A percentile compares a stretch with the other conserved stretches of the same genome.
phyloP scores from a whole-genome alignment of 2,888 invertebrate species.

The Cerceris rybyensis region DNA sequence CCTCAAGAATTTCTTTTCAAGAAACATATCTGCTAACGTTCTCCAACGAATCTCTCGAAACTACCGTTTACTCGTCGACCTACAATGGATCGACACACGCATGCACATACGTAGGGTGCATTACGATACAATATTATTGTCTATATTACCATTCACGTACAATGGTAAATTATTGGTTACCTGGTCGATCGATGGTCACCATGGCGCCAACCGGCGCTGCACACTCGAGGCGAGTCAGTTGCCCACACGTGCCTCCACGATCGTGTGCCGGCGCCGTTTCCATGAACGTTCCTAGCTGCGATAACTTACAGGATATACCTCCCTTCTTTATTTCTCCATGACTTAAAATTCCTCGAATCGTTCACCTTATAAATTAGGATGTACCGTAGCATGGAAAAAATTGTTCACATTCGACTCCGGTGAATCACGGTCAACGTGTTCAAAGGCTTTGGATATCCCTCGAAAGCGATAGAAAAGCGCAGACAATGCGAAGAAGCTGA shows the following conservation, averaged over 20 bases:
- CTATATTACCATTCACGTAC: slow-evolving; percentile 55
- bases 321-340: neutral
- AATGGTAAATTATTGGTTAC: slow-evolving; percentile 57
- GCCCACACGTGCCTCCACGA: slow-evolving; percentile 47
- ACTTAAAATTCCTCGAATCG: neutral
- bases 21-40: neutral
- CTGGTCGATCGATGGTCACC: slow-evolving; percentile 53
- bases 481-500: neutral
- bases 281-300: slow-evolving; percentile 18
- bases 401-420: neutral
- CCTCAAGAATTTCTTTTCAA: no score
- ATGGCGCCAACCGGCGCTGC: slow-evolving; percentile 54
- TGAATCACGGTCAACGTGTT: neutral
- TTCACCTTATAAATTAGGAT: neutral
- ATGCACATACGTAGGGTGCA: slow-evolving; percentile 37
- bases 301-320: slow-evolving; percentile 36
- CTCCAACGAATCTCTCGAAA: slow-evolving; percentile 37
- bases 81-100: slow-evolving; percentile 50
- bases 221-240: slow-evolving; percentile 20
- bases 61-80: slow-evolving; percentile 35
- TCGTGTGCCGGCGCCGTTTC: slow-evolving; percentile 47
- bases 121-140: slow-evolving; percentile 57
- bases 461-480: no score
- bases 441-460: neutral
- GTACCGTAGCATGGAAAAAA: neutral